These are phyloP conservation scores for Onychomys torridus DNA, from an alignment of 2,797 vertebrate species.

Conservation along the genomic window DNA sequence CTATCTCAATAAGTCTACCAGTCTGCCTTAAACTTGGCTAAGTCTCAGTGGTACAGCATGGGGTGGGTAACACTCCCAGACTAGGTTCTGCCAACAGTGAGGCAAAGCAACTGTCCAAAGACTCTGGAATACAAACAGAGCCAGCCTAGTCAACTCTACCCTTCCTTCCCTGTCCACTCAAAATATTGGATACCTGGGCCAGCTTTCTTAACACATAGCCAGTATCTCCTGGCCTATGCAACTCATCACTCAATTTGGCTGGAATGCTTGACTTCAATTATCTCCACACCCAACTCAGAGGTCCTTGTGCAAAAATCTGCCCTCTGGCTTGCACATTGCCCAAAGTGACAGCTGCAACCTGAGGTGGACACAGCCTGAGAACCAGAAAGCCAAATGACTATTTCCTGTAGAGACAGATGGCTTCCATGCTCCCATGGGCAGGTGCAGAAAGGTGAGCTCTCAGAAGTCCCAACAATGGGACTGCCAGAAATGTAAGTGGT, in stretches of 20 bases:
- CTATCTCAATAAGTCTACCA: neutral
- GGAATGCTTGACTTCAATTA: neutral
- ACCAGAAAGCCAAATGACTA: neutral
- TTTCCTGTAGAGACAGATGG: neutral
- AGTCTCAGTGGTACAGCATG: neutral
- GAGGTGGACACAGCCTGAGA: neutral
- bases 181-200: neutral
- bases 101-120: neutral
- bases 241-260: neutral
- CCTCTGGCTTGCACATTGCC: neutral
- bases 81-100: neutral
- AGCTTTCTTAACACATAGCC: neutral
- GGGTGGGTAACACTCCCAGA: neutral
- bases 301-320: conserved; percentile 34
- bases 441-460: neutral
- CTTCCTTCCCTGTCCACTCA: neutral
- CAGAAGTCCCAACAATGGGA: neutral
- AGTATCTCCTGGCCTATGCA: neutral
- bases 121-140: neutral
- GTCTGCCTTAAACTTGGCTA: neutral
- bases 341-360: neutral
- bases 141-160: neutral
- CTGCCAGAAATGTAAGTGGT: neutral
- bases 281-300: neutral
- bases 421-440: neutral